Evolutionary conservation across 2,888 invertebrate genomes (phyloP).

Genomic region (Pristionchus mayeri): DNA sequence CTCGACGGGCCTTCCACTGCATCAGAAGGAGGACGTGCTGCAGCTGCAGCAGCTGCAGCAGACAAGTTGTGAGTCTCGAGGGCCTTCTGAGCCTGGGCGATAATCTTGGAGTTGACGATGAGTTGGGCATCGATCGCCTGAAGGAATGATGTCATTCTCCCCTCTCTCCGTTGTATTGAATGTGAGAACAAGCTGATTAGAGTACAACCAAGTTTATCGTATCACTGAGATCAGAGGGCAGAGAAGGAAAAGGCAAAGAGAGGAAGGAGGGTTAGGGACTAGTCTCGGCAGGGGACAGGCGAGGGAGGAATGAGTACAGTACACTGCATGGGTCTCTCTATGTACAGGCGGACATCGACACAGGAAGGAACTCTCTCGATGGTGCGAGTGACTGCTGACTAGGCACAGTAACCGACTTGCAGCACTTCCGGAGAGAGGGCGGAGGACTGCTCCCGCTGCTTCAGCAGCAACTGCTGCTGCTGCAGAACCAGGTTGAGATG

Average conservation of each 20-base stretch:
- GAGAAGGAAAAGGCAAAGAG: neutral
- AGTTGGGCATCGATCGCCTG: slow-evolving; percentile 44
- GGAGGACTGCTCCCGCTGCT: neutral
- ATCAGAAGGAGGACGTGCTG: neutral
- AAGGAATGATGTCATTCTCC: slow-evolving; percentile 3
- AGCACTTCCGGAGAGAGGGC: neutral
- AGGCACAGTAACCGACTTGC: slow-evolving; percentile 20
- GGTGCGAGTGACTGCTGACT: neutral
- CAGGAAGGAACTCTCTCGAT: neutral
- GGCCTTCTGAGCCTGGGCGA: slow-evolving; percentile 31
- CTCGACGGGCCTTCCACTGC: neutral
- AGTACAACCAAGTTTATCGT: slow-evolving; percentile 35
- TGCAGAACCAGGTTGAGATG: slow-evolving; percentile 22
- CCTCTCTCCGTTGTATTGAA: neutral
- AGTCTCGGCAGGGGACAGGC: neutral
- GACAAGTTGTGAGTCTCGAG: neutral
- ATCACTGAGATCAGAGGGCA: slow-evolving; percentile 33
- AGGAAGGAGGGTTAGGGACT: neutral
- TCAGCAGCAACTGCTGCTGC: slow-evolving; percentile 20
- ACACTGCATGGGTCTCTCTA: no score
- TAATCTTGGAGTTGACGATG: slow-evolving; percentile 37
- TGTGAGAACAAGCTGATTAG: slow-evolving; percentile 33
- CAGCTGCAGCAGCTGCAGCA: neutral
- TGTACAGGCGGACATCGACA: neutral
- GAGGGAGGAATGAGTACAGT: neutral